phyloP scores from a whole-genome alignment of 2,888 invertebrate species.

The Mesorhabditis belari region DNA sequence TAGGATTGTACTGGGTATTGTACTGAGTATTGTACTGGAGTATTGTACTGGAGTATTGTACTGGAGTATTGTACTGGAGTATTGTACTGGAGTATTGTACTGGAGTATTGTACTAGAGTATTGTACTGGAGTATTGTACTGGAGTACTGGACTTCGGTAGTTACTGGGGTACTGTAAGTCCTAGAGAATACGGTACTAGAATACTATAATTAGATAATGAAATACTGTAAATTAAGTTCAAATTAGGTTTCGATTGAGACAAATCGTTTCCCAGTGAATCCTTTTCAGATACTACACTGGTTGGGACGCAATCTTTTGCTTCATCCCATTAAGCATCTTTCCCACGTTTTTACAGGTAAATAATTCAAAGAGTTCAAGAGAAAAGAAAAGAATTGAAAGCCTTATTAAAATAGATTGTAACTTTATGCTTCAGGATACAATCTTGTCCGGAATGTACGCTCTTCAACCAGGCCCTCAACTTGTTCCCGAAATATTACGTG shows the following conservation, averaged over 20 bases:
- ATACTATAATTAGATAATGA: too few relatives aligned
- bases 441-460: constrained; percentile 21
- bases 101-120: too few relatives aligned
- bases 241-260: neutral
- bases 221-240: too few relatives aligned
- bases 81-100: too few relatives aligned
- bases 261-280: neutral
- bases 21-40: neutral
- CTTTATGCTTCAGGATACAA: constrained; percentile 10
- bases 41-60: too few relatives aligned
- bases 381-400: neutral
- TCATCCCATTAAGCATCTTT: constrained; percentile 35
- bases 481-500: constrained; percentile 10
- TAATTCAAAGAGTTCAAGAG: neutral
- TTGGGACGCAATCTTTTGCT: constrained; percentile 42
- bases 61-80: too few relatives aligned
- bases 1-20: too few relatives aligned
- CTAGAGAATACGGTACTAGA: too few relatives aligned
- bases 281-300: constrained; percentile 33
- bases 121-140: too few relatives aligned
- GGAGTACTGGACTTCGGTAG: too few relatives aligned
- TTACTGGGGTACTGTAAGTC: too few relatives aligned
- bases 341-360: constrained; percentile 28
- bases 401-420: neutral
- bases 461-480: constrained; percentile 33